Evolutionary conservation across 2,888 invertebrate species (phyloP).

Genomic region (Danaus chrysippus): DNA sequence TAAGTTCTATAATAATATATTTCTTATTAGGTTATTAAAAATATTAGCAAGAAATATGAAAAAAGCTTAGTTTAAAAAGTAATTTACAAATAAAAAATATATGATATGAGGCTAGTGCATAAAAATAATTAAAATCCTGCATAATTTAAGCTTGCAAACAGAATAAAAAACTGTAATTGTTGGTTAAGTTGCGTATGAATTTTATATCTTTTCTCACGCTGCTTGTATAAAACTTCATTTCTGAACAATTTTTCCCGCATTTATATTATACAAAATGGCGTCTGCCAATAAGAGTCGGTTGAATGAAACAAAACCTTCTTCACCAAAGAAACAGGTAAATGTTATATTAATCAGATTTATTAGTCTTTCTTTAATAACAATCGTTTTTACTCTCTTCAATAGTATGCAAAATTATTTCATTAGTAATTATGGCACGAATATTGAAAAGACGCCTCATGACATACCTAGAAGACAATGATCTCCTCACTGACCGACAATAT

Average conservation of each 20-base stretch:
- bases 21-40: too few species aligned
- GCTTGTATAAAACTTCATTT: background rate
- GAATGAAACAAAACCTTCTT: background rate
- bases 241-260: background rate
- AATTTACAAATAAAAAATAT: too few species aligned
- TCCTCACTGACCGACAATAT: too few species aligned
- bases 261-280: background rate
- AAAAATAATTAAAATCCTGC: background rate
- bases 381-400: too few species aligned
- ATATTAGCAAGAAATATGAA: too few species aligned
- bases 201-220: background rate
- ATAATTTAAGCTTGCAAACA: background rate
- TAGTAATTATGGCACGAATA: too few species aligned
- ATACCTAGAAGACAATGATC: too few species aligned
- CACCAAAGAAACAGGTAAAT: background rate
- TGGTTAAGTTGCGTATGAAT: background rate
- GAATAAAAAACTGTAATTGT: conserved; percentile 1
- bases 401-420: too few species aligned
- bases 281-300: background rate
- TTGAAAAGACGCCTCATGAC: too few species aligned
- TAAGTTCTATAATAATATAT: too few species aligned
- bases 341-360: background rate
- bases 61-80: too few species aligned
- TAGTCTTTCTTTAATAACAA: too few species aligned
- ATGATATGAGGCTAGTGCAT: background rate